Evolutionary conservation across 2,888 invertebrate species (phyloP).

Genomic region (Calliphora vomitoria): DNA sequence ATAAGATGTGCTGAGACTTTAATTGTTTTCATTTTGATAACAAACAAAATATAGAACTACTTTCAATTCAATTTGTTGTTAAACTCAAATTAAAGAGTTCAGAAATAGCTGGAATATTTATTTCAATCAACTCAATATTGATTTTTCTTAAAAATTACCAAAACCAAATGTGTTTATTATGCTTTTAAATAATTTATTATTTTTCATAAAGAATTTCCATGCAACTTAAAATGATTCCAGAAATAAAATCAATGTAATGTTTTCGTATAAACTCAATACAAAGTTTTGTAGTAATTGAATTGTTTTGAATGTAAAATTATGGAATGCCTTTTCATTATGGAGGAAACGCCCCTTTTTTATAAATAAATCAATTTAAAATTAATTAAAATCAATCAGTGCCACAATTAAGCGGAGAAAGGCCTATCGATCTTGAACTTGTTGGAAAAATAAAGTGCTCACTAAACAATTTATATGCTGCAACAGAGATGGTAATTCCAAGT

Average conservation of each 20-base stretch:
- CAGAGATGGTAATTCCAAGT: neutral
- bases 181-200: too few species aligned
- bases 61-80: neutral
- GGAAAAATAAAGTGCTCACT: neutral
- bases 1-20: neutral
- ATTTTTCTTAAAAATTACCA: too few species aligned
- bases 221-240: too few species aligned
- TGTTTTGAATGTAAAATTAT: conserved; percentile 23
- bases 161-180: too few species aligned
- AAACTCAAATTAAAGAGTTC: neutral
- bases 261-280: neutral
- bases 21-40: neutral
- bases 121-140: too few species aligned
- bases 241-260: too few species aligned
- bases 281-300: conserved; percentile 14
- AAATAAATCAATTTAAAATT: conserved; percentile 53
- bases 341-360: conserved; percentile 54
- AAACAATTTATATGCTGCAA: neutral
- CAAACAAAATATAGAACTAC: neutral
- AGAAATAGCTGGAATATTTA: too few species aligned
- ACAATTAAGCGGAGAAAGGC: conserved; percentile 19
- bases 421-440: conserved; percentile 63
- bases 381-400: conserved; percentile 67
- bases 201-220: too few species aligned
- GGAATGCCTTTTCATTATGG: neutral